Percentiles rank a stretch among this genome's conserved stretches.
Conservation (phyloP, 2,113 vertebrate genomes). For the Sardina pilchardus region DNA sequence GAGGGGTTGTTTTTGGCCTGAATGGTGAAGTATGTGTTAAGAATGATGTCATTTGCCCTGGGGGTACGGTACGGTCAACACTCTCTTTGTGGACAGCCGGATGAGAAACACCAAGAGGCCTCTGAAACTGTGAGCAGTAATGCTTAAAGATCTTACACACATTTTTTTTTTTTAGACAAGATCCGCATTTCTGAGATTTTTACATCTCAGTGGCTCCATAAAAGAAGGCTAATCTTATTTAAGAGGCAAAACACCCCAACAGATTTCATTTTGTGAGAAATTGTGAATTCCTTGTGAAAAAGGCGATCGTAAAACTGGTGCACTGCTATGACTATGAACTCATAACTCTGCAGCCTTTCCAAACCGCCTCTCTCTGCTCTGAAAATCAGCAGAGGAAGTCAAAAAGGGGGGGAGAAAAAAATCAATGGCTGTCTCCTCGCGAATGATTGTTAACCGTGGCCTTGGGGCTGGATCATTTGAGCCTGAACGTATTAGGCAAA, state of each 20-base stretch:
- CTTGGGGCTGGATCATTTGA: constrained; percentile 46
- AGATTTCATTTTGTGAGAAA: not conserved
- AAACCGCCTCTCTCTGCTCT: constrained; percentile 26
- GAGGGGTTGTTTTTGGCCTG: not conserved
- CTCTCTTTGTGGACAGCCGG: not conserved
- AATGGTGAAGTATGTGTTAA: not conserved
- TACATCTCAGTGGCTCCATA: not conserved
- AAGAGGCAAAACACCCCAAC: constrained; percentile 37
- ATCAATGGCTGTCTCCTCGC: constrained; percentile 30
- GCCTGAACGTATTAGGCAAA: constrained; percentile 13
- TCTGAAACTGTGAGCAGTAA: not conserved
- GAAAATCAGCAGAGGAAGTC: not conserved
- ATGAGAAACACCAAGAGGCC: not conserved
- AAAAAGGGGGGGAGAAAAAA: not conserved
- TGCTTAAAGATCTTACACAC: not conserved
- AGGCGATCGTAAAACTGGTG: constrained; percentile 37
- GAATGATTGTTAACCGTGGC: constrained; percentile 49
- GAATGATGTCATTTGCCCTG: not conserved
- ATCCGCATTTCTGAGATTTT: not conserved
- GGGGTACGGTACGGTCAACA: not conserved
- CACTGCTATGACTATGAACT: not conserved
- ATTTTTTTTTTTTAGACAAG: not conserved
- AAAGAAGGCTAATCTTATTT: not conserved
- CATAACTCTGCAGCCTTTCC: not conserved
- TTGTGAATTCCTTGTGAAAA: constrained; percentile 16